phyloP scores from a whole-genome alignment of 2,888 invertebrate species.

The Timandra comae region DNA sequence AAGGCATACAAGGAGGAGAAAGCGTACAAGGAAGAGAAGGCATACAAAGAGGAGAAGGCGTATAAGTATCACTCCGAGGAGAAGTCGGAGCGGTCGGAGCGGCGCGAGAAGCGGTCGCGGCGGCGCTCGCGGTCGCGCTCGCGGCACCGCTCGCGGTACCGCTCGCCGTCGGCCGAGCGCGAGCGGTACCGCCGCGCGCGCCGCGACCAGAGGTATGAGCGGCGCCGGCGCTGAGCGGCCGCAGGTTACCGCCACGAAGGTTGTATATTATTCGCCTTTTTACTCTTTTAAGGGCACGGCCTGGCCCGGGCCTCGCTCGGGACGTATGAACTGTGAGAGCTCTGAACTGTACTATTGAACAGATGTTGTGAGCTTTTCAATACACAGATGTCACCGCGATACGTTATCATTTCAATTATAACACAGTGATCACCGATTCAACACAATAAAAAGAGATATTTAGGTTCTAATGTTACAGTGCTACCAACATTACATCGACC shows the following conservation, averaged over 20 bases:
- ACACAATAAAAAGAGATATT: too few relatives aligned
- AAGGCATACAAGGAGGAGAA: conserved; percentile 39
- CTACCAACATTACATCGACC: too few relatives aligned
- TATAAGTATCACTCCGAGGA: conserved; percentile 23
- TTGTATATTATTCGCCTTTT: conserved; percentile 46
- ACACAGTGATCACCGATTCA: too few relatives aligned
- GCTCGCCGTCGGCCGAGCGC: conserved; percentile 33
- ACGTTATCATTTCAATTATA: too few relatives aligned
- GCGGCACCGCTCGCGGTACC: conserved; percentile 18
- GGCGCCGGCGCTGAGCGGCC: conserved; percentile 67
- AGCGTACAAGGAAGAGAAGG: conserved; percentile 42
- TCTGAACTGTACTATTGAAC: too few relatives aligned
- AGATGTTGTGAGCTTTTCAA: too few relatives aligned
- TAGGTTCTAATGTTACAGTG: too few relatives aligned
- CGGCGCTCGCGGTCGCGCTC: conserved; percentile 16
- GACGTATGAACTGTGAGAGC: too few relatives aligned
- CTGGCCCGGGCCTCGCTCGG: too few relatives aligned
- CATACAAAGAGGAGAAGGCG: conserved; percentile 36
- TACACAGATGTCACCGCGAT: too few relatives aligned
- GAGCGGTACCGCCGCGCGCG: conserved; percentile 32
- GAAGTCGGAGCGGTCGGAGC: conserved; percentile 36
- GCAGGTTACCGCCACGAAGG: conserved; percentile 60
- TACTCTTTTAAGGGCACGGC: conserved; percentile 15
- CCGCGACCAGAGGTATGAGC: conserved; percentile 35
- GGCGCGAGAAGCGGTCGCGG: conserved; percentile 26